Conservation (phyloP, 1,140 invertebrate species). For the Frieseomelitta varia region DNA sequence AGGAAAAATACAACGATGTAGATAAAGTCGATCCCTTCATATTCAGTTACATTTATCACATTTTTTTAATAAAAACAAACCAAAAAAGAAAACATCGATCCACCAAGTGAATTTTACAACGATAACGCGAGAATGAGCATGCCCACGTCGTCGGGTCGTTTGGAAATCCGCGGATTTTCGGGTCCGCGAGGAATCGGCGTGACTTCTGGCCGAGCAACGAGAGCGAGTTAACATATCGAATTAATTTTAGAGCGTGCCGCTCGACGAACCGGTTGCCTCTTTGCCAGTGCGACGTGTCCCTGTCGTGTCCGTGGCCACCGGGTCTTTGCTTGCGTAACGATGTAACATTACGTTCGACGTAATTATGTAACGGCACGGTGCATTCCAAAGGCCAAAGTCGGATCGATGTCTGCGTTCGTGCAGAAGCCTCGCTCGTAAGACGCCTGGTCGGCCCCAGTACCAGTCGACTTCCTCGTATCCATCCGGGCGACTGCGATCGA, state of each 20-base stretch:
- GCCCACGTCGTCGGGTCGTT: too few species aligned
- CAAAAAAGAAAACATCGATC: too few species aligned
- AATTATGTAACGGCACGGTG: slow-evolving; percentile 53
- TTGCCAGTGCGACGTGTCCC: neutral
- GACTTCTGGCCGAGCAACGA: too few species aligned
- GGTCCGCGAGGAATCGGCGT: neutral
- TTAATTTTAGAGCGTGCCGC: slow-evolving; percentile 33
- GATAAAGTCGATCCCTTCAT: too few species aligned
- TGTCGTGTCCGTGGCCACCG: neutral
- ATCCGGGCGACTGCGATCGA: slow-evolving; percentile 24
- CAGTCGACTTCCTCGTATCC: neutral
- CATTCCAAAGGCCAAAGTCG: slow-evolving; percentile 53
- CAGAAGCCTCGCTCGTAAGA: slow-evolving; percentile 23
- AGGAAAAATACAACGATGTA: too few species aligned
- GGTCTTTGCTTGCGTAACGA: slow-evolving; percentile 36
- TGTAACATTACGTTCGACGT: slow-evolving; percentile 42
- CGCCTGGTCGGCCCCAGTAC: slow-evolving; percentile 8
- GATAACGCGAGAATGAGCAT: too few species aligned
- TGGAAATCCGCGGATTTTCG: neutral
- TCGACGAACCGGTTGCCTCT: neutral
- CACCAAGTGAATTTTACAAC: too few species aligned
- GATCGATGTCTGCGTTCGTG: slow-evolving; percentile 47
- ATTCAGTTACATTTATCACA: too few species aligned
- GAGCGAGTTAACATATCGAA: neutral
- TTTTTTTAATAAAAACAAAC: too few species aligned